Base-by-base conservation (phyloP, 2,113 vertebrate species). In the Callopanchax toddi region DNA sequence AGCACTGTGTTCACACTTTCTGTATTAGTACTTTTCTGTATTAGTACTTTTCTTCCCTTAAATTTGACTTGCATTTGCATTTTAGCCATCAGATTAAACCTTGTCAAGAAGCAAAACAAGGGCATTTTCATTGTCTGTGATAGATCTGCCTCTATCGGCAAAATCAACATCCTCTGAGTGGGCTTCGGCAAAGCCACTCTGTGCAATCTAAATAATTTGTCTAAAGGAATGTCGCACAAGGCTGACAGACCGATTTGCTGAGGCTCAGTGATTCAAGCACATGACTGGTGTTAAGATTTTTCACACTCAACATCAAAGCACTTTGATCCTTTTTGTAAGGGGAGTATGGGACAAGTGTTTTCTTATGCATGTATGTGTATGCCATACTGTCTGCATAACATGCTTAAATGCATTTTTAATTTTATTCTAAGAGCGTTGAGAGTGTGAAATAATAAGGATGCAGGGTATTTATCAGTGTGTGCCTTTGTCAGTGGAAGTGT, bases 191-290 rank as follows among this genome's bases (percentile, higher is more conserved):
- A 58, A 66, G 13, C 23, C 44, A 69, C 52, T 74, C 46, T 22
- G 45, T 72, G 60, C 50, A 42, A 58, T 69, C 77, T 57, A 55
- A 77, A 79, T 55, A 51, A 29, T 77, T 77, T 73, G 53, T 72
- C 60, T 66, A 58, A 56, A 67, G 40, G 42, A 65, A 67, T 9
- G 40, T 56, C 26, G 20, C 51, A 39, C 51, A 69, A 58, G 45
- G 59, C 63, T 81, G 73, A 81, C 69, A 46, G 50, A 25, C 60
- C 60, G 77, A 78, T 74, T 72, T 77, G 54, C 66, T 61, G 17
- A 56, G 48, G 71, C 16, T 66, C 42, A 18, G 50, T 70, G 64
- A 79, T 60, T 83, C 58, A 76, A 7, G 34, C 71, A 53, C 60
- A 62, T 39, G 65, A 61, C 43, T 18, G 25, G 42, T 44, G n/a